Evolutionary conservation across 2,888 invertebrate genomes (phyloP).

Genomic region (Melieria picta): DNA sequence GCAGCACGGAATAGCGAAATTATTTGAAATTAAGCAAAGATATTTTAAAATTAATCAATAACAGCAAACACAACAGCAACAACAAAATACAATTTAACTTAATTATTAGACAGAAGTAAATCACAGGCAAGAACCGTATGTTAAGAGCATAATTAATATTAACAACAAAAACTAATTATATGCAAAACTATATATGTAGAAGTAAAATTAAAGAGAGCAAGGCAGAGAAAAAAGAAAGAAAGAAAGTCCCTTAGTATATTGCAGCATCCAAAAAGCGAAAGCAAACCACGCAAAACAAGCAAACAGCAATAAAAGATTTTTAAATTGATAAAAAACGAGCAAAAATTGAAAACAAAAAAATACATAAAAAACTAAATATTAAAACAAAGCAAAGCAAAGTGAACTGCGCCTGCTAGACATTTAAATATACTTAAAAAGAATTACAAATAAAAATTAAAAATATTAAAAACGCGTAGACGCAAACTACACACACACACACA

Average conservation of each 20-base stretch:
- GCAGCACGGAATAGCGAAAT: slow-evolving; percentile 16
- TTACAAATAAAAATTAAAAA: not conserved
- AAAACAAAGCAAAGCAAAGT: slow-evolving; percentile 20
- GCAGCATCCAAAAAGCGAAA: not conserved
- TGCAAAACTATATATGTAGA: slow-evolving; percentile 15
- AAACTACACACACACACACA: slow-evolving; percentile 19
- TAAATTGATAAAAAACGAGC: slow-evolving; percentile 3
- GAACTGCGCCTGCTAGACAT: not conserved
- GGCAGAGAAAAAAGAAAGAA: not conserved
- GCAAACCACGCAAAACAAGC: not conserved
- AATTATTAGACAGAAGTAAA: slow-evolving; percentile 1
- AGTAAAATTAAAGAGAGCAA: slow-evolving; percentile 13
- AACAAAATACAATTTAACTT: slow-evolving; percentile 13
- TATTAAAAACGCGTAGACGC: not conserved
- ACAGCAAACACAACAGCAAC: slow-evolving; percentile 16
- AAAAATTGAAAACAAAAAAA: slow-evolving; percentile 1
- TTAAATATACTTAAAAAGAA: not conserved
- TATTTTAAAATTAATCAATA: slow-evolving; percentile 15
- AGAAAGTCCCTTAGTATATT: not conserved
- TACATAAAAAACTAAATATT: slow-evolving; percentile 13
- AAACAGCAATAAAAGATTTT: slow-evolving; percentile 25
- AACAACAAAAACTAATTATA: slow-evolving; percentile 4
- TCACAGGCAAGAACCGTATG: slow-evolving; percentile 19
- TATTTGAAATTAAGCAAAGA: slow-evolving; percentile 23
- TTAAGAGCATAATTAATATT: slow-evolving; percentile 25